Conservation (phyloP, 2,888 invertebrate genomes). For the Leptogaster cylindrica region DNA sequence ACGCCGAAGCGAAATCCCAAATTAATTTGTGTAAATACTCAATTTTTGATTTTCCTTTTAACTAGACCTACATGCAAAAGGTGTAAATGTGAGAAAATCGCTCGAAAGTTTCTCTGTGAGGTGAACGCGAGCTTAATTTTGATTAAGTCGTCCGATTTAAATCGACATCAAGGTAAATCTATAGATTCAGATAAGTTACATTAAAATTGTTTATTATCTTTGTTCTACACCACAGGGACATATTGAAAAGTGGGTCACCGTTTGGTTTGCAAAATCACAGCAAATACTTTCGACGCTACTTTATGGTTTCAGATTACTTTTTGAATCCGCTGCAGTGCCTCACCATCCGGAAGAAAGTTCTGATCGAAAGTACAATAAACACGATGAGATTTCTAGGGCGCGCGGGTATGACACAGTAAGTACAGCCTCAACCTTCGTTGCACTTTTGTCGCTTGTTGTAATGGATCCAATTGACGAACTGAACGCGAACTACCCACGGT, state of each 20-base stretch:
- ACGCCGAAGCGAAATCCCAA: slow-evolving; percentile 20
- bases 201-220: slow-evolving; percentile 6
- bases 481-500: no score
- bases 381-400: no score
- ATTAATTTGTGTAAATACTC: slow-evolving; percentile 28
- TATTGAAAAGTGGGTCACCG: background rate
- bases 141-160: background rate
- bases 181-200: background rate
- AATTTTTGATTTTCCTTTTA: slow-evolving; percentile 34
- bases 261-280: background rate
- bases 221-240: slow-evolving; percentile 2
- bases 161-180: background rate
- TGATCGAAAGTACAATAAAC: background rate
- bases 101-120: slow-evolving; percentile 10
- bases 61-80: background rate
- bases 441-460: no score
- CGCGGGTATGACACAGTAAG: no score
- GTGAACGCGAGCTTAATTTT: background rate
- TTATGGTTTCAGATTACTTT: background rate
- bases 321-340: background rate
- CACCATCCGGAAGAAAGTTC: slow-evolving; percentile 6
- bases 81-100: background rate
- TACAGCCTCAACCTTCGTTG: no score
- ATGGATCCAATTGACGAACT: no score
- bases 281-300: background rate